Percentiles rank a stretch among this genome's conserved stretches.
These are phyloP conservation scores for Eucidaris tribuloides DNA, from an alignment of 35 echinoderm and acorn worm genomes.

Conservation along the genomic window DNA sequence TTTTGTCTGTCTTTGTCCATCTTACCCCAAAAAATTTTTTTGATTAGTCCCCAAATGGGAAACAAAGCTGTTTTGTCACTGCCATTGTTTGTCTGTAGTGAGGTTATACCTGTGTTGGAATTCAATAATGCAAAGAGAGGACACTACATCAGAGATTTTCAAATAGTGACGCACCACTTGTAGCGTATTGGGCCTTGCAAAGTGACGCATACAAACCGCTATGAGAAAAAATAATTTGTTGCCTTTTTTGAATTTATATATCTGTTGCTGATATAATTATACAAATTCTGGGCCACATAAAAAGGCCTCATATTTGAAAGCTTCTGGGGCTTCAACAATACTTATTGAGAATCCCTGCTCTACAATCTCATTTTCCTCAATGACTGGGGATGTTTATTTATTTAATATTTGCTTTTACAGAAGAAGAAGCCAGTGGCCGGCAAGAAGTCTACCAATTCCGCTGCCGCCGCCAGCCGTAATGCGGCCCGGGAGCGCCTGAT, in stretches of 20 bases:
- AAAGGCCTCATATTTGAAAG: no score
- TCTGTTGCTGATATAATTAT: not conserved
- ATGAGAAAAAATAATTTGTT: not conserved
- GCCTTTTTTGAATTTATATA: not conserved
- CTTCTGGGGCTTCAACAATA: not conserved
- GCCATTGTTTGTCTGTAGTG: no score
- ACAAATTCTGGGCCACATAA: not conserved
- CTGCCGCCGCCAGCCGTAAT: slow-evolving; percentile 21
- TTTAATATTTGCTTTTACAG: slow-evolving; percentile 38
- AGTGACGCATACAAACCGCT: no score
- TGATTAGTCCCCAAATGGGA: no score
- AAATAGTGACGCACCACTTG: not conserved
- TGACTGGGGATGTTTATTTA: not conserved
- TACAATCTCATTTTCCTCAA: not conserved
- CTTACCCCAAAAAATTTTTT: no score
- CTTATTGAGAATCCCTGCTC: not conserved
- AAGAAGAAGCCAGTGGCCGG: slow-evolving; percentile 27
- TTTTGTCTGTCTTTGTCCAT: no score
- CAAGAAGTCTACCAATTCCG: not conserved
- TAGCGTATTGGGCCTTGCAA: not conserved
- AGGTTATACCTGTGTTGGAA: no score
- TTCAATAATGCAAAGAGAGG: no score
- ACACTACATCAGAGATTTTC: no score
- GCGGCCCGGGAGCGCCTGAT: slow-evolving; percentile 71
- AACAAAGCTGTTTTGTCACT: no score